Base-by-base conservation (phyloP, 2,888 invertebrate species). In the Lasioglossum malachurum region DNA sequence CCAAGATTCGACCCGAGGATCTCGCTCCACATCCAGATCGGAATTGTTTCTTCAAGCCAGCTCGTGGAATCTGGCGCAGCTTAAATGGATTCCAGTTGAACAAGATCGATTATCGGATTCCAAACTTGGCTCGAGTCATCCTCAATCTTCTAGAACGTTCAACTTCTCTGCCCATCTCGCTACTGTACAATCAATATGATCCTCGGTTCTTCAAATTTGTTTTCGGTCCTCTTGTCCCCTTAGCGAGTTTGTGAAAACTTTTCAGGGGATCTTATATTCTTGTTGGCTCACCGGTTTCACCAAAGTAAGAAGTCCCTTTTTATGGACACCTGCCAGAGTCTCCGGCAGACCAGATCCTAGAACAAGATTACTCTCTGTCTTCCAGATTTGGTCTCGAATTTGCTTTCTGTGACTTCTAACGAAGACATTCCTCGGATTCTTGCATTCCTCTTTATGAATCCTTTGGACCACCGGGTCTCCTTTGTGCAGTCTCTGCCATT, bases 381-480 rank as follows among this genome's bases (percentile, higher is more conserved):
- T 69, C 69, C 69, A 69, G 69, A 69, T 69, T 69, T 69, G 69
- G 69, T 38, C 23, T 69, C 38, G 35, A 14, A 69, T 35, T 69
- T 69, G 69, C 69, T 38, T 69, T 69, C 69, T n/a, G 69, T 4
- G 12, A 38, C 41, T 69, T 38, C 41, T 41, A 69, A 23, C 38
- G 12, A 23, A 23, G 5, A 12, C 35, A 69, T 69, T 69, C 69
- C 38, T 4, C 12, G 23, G 10, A 69, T 69, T 38, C 69, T 69
- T 41, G 12, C 23, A n/a, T 38, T 69, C 35, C 69, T 0, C 69
- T 12, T n/a, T 19, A 19, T 12, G 35, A 35, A 69, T 69, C n/a
- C 23, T n/a, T 41, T 1, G 67, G 35, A 38, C 8, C 67, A 31
- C 67, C 8, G 10, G 19, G 19, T 8, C 19, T n/a, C 1, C 23